Base-by-base conservation (phyloP, 2,797 vertebrate genomes). In the Cetoscarus ocellatus region DNA sequence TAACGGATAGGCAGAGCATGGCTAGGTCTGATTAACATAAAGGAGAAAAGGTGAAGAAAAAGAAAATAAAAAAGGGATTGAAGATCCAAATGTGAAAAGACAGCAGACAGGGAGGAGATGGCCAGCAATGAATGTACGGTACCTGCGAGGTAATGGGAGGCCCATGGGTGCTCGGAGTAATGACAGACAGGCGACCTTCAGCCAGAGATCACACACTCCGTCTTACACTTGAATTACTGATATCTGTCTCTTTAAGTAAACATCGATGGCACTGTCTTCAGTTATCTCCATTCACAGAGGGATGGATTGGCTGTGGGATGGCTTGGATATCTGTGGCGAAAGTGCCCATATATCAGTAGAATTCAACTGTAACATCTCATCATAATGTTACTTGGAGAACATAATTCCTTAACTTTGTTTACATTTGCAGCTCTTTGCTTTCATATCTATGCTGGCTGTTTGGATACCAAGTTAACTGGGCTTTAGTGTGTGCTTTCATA, bases 161-260 rank as follows among this genome's bases (percentile, higher is more conserved):
- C 43, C 51, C 61, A 61, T 27, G 18, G 70, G 68, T 39, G 70
- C 19, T 35, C 9, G 0, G 35, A 67, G 53, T 61, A 66, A 84
- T 83, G 83, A 83, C 77, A 74, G 79, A 52, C 47, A 66, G 64
- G 42, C 51, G 47, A 85, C 81, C 82, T 81, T 80, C 73, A 77
- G 67, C 45, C 51, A 52, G 61, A 79, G 62, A 84, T 86, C 86
- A 84, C 77, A 59, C 73, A 60, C 56, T 34, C 47, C 15, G 39
- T 73, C 61, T 48, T 58, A 53, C n/a, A 63, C 51, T 69, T 82
- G 61, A 84, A 88, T 82, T 67, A 77, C 64, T 47, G 65, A 77
- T 77, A 55, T 72, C 62, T 42, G 53, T 75, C 63, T 74, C 62
- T 60, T 70, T 44, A 78, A 51, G 61, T 63, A 57, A 75, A 67